phyloP scores from a whole-genome alignment of 2,113 vertebrate species.

The Urocolius indicus region DNA sequence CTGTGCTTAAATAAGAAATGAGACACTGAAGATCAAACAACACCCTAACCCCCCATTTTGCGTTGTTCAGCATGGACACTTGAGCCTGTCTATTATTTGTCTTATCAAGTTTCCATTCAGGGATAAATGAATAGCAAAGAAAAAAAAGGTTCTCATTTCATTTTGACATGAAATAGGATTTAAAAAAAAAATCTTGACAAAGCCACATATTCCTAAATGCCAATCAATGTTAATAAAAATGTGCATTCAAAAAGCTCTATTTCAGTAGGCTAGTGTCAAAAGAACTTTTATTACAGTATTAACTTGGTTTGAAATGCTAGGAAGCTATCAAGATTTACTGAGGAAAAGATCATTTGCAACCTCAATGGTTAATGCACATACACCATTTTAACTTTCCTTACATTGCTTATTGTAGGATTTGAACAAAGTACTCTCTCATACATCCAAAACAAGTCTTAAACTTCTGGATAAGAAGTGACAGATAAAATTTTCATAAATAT shows the following conservation, averaged over 20 bases:
- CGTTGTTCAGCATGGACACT: neutral
- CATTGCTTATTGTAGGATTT: neutral
- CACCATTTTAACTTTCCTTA: neutral
- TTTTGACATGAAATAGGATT: neutral
- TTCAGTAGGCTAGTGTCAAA: neutral
- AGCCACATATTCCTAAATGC: neutral
- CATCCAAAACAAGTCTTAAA: neutral
- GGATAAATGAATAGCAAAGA: neutral
- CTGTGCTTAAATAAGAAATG: neutral
- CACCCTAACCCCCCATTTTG: fast-evolving
- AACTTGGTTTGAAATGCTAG: neutral
- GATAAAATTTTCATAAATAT: neutral
- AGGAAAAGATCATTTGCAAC: slow-evolving; percentile 8
- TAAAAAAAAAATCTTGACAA: neutral
- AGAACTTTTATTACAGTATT: neutral
- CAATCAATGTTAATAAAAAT: neutral
- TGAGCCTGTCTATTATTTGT: neutral
- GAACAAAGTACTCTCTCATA: neutral
- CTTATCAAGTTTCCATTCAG: neutral
- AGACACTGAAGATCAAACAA: neutral
- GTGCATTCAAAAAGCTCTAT: neutral
- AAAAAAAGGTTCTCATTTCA: neutral
- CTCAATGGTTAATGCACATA: neutral
- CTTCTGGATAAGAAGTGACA: neutral
- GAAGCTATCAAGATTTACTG: neutral